Conservation (phyloP, 2,888 invertebrate genomes). For the Melinaea menophilus region DNA sequence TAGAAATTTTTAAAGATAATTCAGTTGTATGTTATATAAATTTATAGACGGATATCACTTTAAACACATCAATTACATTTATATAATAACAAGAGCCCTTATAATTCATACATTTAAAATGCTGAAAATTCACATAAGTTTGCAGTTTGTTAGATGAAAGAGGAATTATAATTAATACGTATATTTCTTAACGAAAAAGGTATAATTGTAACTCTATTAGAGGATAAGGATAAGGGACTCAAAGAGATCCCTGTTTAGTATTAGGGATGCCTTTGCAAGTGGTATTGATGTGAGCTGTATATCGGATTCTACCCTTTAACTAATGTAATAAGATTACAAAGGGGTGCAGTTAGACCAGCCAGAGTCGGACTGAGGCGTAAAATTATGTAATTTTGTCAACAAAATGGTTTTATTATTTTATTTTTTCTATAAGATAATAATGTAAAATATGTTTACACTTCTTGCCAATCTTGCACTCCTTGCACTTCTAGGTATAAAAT, state of each 20-base stretch:
- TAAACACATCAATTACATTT: too few species aligned
- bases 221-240: conserved; percentile 28
- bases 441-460: too few species aligned
- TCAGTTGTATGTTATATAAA: too few species aligned
- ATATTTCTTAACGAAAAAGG: conserved; percentile 12
- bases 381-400: too few species aligned
- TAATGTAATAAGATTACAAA: conserved; percentile 73
- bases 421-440: too few species aligned
- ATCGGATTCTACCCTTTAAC: conserved; percentile 69
- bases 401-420: too few species aligned
- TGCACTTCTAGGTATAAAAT: too few species aligned
- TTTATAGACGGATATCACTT: too few species aligned
- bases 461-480: too few species aligned
- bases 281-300: conserved; percentile 58
- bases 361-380: conserved; percentile 43
- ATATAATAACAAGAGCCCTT: too few species aligned
- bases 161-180: conserved; percentile 4
- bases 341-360: conserved; percentile 53
- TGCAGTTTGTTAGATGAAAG: neutral
- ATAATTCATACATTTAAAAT: too few species aligned
- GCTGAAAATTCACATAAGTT: neutral
- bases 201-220: conserved; percentile 18
- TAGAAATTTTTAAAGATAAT: too few species aligned
- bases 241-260: conserved; percentile 42
- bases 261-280: conserved; percentile 43